phyloP scores from a whole-genome alignment of 1,140 invertebrate genomes.

The Papilio glaucus region DNA sequence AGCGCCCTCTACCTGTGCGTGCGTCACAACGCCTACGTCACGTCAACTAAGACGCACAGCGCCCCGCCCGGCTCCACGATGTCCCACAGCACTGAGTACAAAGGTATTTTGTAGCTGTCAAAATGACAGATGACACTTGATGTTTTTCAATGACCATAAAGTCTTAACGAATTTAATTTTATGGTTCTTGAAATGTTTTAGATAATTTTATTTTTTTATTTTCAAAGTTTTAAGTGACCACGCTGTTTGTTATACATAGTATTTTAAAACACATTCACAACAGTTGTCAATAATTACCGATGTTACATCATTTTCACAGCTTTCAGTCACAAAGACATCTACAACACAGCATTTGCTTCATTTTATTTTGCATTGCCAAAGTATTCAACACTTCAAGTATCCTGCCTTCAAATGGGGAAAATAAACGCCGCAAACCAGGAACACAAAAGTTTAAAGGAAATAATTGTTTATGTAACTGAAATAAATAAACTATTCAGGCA shows the following conservation, averaged over 20 bases:
- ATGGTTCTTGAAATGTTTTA: neutral
- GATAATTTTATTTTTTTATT: neutral
- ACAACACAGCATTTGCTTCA: constrained; percentile 26
- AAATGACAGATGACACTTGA: neutral
- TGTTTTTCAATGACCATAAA: neutral
- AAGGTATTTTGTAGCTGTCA: neutral
- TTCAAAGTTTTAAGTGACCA: no score
- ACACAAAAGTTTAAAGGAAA: neutral
- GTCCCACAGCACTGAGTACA: constrained; percentile 46
- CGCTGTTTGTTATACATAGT: no score
- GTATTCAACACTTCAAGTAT: neutral
- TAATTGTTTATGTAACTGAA: neutral
- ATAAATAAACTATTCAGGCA: neutral
- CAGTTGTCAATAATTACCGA: neutral
- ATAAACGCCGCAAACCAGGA: neutral
- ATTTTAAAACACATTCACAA: neutral
- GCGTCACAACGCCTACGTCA: constrained; percentile 61
- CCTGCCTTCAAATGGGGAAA: neutral
- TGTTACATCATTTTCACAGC: neutral
- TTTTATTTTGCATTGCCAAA: constrained; percentile 13
- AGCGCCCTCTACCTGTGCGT: constrained; percentile 78
- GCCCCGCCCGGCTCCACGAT: constrained; percentile 47
- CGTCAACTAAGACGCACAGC: constrained; percentile 22
- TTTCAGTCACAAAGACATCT: constrained; percentile 22
- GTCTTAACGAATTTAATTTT: neutral